Conservation (phyloP, 2,113 vertebrate genomes). For the Accipiter virgatus region DNA sequence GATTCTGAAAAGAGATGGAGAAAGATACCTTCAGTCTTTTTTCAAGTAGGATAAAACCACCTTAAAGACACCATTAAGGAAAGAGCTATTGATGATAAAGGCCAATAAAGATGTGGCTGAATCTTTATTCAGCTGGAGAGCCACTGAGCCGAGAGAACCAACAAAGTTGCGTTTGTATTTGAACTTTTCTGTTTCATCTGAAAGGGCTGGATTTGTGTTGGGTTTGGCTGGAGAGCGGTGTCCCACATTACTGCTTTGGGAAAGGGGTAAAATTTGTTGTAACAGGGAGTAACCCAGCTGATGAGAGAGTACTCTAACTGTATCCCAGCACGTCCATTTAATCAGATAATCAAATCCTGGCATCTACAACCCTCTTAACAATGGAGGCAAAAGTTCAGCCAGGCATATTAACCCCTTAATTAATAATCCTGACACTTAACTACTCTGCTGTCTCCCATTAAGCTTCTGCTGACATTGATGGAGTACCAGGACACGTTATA, state of each 20-base stretch:
- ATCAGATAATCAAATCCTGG: neutral
- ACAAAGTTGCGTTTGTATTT: neutral
- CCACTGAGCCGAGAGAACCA: neutral
- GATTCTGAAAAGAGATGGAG: neutral
- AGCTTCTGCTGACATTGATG: neutral
- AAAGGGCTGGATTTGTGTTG: neutral
- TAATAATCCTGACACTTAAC: neutral
- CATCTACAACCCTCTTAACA: neutral
- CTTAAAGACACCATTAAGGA: neutral
- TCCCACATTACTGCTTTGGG: accelerated
- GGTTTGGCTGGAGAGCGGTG: neutral
- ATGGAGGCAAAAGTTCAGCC: neutral
- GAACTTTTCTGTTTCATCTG: neutral
- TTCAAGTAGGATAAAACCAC: neutral
- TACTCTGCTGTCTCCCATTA: neutral
- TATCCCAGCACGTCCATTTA: neutral
- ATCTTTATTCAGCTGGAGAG: neutral
- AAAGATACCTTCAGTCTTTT: neutral
- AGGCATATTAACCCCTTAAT: conserved; percentile 19
- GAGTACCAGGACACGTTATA: neutral
- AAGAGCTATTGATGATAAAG: neutral
- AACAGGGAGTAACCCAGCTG: neutral
- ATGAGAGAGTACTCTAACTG: too few relatives aligned
- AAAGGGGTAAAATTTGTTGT: neutral
- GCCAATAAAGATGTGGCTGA: neutral